Conservation (phyloP, 2,113 vertebrate species). For the Cepphus grylle region DNA sequence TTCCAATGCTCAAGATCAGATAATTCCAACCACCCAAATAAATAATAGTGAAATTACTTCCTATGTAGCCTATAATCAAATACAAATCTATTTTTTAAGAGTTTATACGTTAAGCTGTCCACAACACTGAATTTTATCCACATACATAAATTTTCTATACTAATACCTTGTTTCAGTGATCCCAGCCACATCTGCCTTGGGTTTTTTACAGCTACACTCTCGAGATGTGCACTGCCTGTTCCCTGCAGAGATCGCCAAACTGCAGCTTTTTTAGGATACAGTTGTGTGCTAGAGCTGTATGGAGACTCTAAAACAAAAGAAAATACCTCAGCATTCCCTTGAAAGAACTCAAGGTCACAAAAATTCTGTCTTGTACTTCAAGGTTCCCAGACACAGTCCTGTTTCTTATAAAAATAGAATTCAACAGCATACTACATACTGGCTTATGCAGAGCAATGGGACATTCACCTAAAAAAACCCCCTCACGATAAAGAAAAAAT, state of each 20-base stretch:
- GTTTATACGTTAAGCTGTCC: not conserved
- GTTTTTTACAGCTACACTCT: slow-evolving; percentile 48
- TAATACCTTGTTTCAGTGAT: slow-evolving; percentile 79
- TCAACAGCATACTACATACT: not conserved
- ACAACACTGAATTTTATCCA: not conserved
- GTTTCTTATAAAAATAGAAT: not conserved
- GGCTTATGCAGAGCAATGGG: not conserved
- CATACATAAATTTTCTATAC: not conserved
- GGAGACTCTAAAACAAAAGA: slow-evolving; percentile 80
- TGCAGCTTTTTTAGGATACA: slow-evolving; percentile 74
- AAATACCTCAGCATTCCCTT: not conserved
- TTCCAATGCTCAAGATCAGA: not conserved
- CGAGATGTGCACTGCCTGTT: slow-evolving; percentile 41
- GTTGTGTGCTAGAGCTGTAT: slow-evolving; percentile 79
- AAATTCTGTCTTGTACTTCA: not conserved
- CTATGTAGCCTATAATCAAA: not conserved
- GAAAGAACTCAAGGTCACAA: not conserved
- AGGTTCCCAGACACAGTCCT: not conserved
- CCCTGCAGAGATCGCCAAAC: slow-evolving; percentile 78
- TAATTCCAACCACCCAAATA: slow-evolving; percentile 21
- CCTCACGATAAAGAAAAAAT: not conserved
- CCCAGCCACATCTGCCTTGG: slow-evolving; percentile 76
- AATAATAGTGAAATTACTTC: not conserved
- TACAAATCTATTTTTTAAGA: not conserved
- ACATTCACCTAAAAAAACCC: not conserved